Evolutionary conservation across 2,888 invertebrate genomes (phyloP).

Genomic region (Coenonympha arcania): DNA sequence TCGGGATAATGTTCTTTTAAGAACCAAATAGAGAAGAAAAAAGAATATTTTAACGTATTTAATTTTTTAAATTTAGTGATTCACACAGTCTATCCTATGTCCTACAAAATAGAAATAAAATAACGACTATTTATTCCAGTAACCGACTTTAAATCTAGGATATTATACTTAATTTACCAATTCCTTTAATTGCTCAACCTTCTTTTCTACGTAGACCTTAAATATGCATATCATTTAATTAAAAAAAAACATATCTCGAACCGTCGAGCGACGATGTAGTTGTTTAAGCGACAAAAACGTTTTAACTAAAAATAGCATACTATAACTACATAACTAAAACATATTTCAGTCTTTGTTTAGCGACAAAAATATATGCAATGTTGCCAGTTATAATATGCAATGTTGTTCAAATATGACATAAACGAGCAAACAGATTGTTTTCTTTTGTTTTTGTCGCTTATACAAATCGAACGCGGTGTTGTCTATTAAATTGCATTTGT

Average conservation of each 20-base stretch:
- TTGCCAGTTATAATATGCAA: too few species aligned
- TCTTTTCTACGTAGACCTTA: constrained; percentile 12
- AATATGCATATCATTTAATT: constrained; percentile 28
- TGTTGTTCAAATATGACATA: too few species aligned
- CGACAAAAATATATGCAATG: too few species aligned
- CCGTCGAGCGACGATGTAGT: neutral
- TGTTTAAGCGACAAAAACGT: neutral
- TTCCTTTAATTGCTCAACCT: constrained; percentile 42
- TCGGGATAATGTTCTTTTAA: too few species aligned
- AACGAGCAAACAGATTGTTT: too few species aligned
- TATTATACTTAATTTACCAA: neutral
- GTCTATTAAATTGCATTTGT: constrained; percentile 19
- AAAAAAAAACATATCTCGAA: constrained; percentile 12
- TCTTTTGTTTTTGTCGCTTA: neutral
- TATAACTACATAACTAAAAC: too few species aligned
- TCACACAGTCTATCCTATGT: neutral
- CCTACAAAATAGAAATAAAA: neutral
- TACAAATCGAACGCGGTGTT: neutral
- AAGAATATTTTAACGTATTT: neutral
- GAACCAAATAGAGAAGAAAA: too few species aligned
- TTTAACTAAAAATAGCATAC: too few species aligned
- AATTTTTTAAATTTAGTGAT: neutral
- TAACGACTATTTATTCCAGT: neutral
- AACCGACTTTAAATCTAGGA: neutral
- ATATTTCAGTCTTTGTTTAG: too few species aligned